A percentile compares a stretch with the other conserved stretches of the same genome.
Conservation (phyloP, 64 coral and sea anemone species). For the Hydrozoanthus tunicans region DNA sequence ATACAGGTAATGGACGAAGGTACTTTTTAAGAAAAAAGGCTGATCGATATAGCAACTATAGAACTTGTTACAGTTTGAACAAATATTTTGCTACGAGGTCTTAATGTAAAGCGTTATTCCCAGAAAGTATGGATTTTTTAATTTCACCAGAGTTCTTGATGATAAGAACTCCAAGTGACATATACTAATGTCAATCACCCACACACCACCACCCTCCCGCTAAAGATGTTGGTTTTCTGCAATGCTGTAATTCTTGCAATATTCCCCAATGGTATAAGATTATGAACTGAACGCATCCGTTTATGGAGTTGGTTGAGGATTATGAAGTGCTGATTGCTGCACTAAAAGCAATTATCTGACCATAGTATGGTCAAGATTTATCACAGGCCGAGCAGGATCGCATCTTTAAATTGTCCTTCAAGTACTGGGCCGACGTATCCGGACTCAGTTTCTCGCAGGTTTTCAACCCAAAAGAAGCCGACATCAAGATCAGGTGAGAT, state of each 20-base stretch:
- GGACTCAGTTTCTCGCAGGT: conserved; percentile 55
- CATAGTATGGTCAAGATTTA: conserved; percentile 60
- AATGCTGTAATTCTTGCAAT: too few species aligned
- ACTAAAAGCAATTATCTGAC: not conserved
- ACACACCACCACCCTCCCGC: too few species aligned
- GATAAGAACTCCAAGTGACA: too few species aligned
- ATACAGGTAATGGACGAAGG: not conserved
- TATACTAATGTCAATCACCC: too few species aligned
- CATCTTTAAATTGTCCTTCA: conserved; percentile 63
- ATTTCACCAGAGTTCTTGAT: too few species aligned
- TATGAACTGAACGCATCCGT: too few species aligned
- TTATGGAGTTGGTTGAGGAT: not conserved
- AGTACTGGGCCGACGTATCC: conserved; percentile 77
- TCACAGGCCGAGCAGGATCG: conserved; percentile 42
- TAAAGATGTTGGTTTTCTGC: too few species aligned
- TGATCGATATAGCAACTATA: not conserved
- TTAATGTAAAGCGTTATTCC: too few species aligned
- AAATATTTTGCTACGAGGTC: not conserved
- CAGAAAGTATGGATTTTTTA: too few species aligned
- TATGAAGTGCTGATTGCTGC: not conserved
- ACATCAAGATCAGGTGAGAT: conserved; percentile 73
- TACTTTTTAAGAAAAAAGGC: not conserved
- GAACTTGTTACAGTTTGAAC: not conserved
- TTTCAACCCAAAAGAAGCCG: conserved; percentile 14
- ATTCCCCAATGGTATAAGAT: too few species aligned